Evolutionary conservation across 2,888 invertebrate species (phyloP).

Genomic region (Nezara viridula): DNA sequence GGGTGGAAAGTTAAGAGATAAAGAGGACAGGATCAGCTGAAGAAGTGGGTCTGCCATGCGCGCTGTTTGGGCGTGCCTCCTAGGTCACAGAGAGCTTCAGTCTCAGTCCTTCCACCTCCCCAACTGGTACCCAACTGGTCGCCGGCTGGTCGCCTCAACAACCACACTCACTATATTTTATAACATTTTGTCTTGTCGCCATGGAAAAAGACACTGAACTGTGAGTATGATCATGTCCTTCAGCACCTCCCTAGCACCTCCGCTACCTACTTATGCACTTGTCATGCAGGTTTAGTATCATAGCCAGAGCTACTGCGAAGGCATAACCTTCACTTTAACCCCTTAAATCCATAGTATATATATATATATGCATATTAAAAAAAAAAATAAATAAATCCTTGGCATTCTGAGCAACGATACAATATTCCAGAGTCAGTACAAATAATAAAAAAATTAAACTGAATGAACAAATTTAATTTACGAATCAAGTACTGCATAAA

Average conservation of each 20-base stretch:
- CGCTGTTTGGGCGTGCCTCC: constrained; percentile 4
- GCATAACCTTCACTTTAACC: neutral
- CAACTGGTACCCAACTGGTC: neutral
- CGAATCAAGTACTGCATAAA: too few relatives aligned
- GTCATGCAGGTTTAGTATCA: neutral
- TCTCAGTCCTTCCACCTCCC: neutral
- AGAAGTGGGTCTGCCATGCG: constrained; percentile 43
- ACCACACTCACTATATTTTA: neutral
- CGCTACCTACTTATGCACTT: neutral
- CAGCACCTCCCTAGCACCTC: neutral
- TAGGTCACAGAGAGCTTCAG: neutral
- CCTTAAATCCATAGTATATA: too few relatives aligned
- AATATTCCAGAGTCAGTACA: too few relatives aligned
- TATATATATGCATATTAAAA: too few relatives aligned
- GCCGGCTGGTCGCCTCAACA: too few relatives aligned
- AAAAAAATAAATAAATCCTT: too few relatives aligned
- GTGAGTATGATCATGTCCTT: neutral
- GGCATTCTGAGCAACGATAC: too few relatives aligned
- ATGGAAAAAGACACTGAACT: constrained; percentile 45
- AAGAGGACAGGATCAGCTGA: neutral
- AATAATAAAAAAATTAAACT: too few relatives aligned
- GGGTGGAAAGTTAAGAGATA: constrained; percentile 47
- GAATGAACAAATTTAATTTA: too few relatives aligned
- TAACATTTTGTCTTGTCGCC: neutral
- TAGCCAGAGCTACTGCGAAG: too few relatives aligned